These are phyloP conservation scores for Platorchestia sp. DNA, from an alignment of 1,140 invertebrate species.

Conservation along the genomic window DNA sequence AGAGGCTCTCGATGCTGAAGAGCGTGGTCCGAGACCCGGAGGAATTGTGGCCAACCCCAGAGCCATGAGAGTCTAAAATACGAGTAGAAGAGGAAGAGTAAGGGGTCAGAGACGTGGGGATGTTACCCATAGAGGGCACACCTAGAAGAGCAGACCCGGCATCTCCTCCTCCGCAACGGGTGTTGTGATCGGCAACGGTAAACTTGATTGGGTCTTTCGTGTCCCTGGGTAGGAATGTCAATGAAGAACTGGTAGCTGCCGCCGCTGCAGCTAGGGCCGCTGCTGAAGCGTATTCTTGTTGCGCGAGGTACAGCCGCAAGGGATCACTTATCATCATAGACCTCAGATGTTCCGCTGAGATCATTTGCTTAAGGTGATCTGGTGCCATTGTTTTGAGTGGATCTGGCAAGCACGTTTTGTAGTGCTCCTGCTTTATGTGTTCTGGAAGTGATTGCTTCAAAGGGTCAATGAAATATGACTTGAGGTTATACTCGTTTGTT, in stretches of 20 bases:
- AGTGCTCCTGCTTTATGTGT: constrained; percentile 39
- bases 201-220: constrained; percentile 1
- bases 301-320: constrained; percentile 10
- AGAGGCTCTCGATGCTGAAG: constrained; percentile 33
- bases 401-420: constrained; percentile 22
- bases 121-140: not conserved
- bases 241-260: not conserved
- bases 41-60: not conserved
- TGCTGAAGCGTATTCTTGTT: constrained; percentile 46
- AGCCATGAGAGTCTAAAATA: not conserved
- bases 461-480: constrained; percentile 18
- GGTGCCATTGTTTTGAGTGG: not conserved
- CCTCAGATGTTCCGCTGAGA: not conserved
- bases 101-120: not conserved
- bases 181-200: not conserved
- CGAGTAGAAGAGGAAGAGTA: not conserved
- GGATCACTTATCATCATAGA: constrained; percentile 37
- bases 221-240: not conserved
- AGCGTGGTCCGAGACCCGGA: not conserved
- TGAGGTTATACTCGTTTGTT: not conserved
- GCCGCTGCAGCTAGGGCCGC: constrained; percentile 5
- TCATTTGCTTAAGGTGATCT: constrained; percentile 32
- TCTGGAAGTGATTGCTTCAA: constrained; percentile 11
- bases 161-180: not conserved
- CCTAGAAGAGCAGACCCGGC: not conserved